These are phyloP conservation scores for Percopsis transmontana DNA, from an alignment of 2,113 vertebrate species.

Conservation along the genomic window DNA sequence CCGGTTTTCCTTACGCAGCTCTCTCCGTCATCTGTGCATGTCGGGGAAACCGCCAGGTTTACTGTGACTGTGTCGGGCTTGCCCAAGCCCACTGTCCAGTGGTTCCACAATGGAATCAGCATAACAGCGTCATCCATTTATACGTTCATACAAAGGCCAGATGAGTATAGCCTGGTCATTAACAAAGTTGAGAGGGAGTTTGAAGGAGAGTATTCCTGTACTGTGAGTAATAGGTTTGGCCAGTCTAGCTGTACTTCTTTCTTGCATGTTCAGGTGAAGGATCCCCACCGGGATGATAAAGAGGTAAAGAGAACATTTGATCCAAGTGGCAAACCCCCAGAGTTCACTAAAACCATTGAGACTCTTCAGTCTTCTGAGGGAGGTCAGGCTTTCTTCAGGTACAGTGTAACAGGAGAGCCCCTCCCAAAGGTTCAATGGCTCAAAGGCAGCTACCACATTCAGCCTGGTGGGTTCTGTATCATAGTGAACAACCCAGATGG, in stretches of 20 bases:
- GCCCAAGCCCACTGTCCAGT: constrained; percentile 83
- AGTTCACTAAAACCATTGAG: constrained; percentile 76
- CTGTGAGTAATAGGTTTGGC: constrained; percentile 81
- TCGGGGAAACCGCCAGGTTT: constrained; percentile 81
- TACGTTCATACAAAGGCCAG: constrained; percentile 78
- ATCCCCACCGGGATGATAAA: constrained; percentile 29
- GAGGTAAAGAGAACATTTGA: neutral
- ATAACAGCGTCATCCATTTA: constrained; percentile 74
- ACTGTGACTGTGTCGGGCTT: constrained; percentile 80
- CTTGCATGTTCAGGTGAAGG: constrained; percentile 75
- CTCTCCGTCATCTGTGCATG: constrained; percentile 70
- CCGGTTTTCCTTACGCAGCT: constrained; percentile 85
- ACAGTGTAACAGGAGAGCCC: constrained; percentile 78
- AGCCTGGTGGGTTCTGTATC: constrained; percentile 57
- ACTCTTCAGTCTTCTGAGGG: constrained; percentile 70
- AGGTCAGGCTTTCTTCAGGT: constrained; percentile 80
- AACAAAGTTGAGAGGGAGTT: constrained; percentile 68
- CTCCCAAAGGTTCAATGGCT: constrained; percentile 82
- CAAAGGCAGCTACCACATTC: constrained; percentile 72
- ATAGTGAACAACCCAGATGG: constrained; percentile 78
- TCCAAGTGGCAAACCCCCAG: constrained; percentile 69
- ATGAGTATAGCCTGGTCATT: constrained; percentile 85
- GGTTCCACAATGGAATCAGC: constrained; percentile 80
- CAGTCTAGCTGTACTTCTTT: constrained; percentile 77
- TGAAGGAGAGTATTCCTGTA: constrained; percentile 86